Evolutionary conservation across 2,113 vertebrate genomes (phyloP), one percentile per base, ranked within the genome.

Genomic region (Vanacampus margaritifer): DNA sequence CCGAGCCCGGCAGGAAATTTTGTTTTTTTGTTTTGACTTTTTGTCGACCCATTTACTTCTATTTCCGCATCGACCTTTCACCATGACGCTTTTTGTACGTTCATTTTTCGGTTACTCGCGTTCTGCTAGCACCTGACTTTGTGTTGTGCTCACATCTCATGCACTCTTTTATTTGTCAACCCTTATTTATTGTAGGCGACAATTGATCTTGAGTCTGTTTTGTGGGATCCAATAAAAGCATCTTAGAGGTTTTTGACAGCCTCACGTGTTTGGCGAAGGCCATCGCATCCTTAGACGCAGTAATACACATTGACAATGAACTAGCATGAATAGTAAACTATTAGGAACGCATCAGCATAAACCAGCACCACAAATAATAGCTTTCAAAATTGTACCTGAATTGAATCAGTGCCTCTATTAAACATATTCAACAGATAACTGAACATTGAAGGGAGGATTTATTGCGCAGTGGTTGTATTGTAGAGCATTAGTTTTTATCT

Each of bases 211-310:
- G 43, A 45, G 43, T 45, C 43, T 17, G 16, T 45, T 45, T 45
- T 14, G 1, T 19, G 43, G 16, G 43, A 5, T 45, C 43, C 16
- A 19, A 3, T 11, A 46, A 17, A 46, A 46, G 6, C 43, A 46
- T 14, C 43, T 46, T 46, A 46, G 16, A 3, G 4, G 43, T 46
- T 46, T 16, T 17, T 6, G 43, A 72, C 65, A 72, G 51, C 24
- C 76, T 79, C 59, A 68, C 58, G 65, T 75, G 75, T 72, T 71
- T 54, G 45, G 56, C 36, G 69, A 75, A n/a, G 9, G 21, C 9
- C 8, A 51, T 51, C 48, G 23, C 48, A 51, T 51, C 48, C 23
- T 51, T 51, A 11, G 21, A 23, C 48, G 69, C 51, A 5, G 23
- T 13, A 54, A 54, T 54, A 54, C 23, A 26, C 11, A 3, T 12